Conservation (phyloP, 2,888 invertebrate species). For the Drosophila anomelani region DNA sequence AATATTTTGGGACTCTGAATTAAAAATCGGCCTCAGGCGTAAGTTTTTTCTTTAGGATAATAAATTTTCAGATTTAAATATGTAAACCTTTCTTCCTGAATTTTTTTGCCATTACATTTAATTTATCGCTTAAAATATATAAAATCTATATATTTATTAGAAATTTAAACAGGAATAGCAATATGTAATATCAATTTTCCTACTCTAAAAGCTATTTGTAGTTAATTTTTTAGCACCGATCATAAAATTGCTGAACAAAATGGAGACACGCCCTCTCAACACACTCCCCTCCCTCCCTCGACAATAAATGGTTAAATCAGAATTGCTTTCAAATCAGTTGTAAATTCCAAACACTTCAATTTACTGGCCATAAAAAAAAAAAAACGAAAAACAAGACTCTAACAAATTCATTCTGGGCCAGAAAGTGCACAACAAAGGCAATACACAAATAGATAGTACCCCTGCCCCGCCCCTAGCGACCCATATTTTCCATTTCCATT, state of each 20-base stretch:
- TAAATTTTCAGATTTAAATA: too few species aligned
- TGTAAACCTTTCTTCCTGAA: too few species aligned
- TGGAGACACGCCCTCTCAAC: neutral
- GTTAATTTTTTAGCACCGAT: neutral
- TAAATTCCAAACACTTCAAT: conserved; percentile 46
- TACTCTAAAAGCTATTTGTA: neutral
- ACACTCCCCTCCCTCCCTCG: neutral
- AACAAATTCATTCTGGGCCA: conserved; percentile 1
- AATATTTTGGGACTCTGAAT: too few species aligned
- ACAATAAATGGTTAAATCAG: conserved; percentile 1
- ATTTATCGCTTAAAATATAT: neutral
- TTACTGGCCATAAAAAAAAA: conserved; percentile 64
- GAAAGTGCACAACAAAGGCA: conserved; percentile 23
- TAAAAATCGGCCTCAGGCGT: too few species aligned
- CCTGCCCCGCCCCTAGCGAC: conserved; percentile 4
- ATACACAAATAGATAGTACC: conserved; percentile 30
- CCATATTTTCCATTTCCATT: conserved; percentile 16
- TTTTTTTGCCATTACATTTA: too few species aligned
- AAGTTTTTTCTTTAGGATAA: too few species aligned
- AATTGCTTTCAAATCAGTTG: conserved; percentile 44
- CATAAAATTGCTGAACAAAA: neutral
- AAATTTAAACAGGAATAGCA: neutral
- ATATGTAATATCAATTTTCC: neutral
- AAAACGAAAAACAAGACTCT: neutral
- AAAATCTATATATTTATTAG: neutral